phyloP scores from a whole-genome alignment of 2,113 vertebrate genomes.

The Mobula hypostoma region DNA sequence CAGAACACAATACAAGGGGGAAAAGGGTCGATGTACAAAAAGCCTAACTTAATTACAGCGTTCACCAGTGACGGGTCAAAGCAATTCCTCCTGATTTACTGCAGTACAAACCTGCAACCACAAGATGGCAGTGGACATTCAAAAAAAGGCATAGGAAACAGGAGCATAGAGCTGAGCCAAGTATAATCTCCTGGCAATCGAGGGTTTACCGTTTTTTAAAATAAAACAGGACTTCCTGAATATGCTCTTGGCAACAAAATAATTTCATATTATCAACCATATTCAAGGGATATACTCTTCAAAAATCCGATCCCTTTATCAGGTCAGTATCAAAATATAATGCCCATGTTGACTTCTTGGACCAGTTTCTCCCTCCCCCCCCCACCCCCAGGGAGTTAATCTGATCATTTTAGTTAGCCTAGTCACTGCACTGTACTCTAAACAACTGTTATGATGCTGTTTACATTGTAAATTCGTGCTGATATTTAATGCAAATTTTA shows the following conservation, averaged over 20 bases:
- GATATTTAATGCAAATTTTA: too few species aligned
- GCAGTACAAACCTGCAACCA: constrained; percentile 23
- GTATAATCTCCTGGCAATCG: too few species aligned
- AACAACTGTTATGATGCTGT: too few species aligned
- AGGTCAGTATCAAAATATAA: background rate
- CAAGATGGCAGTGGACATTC: constrained; percentile 30
- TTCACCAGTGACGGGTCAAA: background rate
- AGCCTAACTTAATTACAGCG: background rate
- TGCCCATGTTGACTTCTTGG: background rate
- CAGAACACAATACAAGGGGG: background rate
- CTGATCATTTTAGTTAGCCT: too few species aligned
- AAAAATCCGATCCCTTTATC: background rate
- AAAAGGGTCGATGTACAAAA: background rate
- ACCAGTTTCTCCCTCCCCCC: background rate
- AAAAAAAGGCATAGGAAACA: background rate
- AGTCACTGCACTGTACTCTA: too few species aligned
- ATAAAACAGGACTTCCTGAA: background rate
- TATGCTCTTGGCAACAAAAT: background rate
- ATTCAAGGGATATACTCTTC: background rate
- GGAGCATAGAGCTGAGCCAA: background rate
- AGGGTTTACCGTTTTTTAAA: background rate
- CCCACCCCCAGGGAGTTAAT: too few species aligned
- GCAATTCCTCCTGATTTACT: background rate
- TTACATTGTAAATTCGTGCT: too few species aligned
- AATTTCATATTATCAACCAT: background rate